Base-by-base conservation (phyloP, 2,888 invertebrate genomes). In the Apamea epomidion region DNA sequence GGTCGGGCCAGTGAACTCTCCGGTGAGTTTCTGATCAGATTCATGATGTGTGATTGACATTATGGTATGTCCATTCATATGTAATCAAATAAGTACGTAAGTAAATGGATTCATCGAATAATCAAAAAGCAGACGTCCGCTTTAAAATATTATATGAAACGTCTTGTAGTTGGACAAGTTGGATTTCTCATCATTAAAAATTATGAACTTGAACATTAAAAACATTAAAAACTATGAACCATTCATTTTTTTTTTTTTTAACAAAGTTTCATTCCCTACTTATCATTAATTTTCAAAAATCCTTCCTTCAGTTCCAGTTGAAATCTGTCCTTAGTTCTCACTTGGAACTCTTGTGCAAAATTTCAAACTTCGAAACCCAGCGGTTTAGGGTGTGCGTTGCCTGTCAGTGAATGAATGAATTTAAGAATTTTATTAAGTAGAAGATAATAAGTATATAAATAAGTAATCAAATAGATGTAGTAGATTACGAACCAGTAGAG, bases 1-100 rank as follows among this genome's bases (percentile, higher is more conserved):
- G 88, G 81, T 84, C 67, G 45, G 85, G 87, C 72, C 85, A 81
- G 69, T 87, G 88, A 86, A 84, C 85, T 86, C 68, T 54, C 8
- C 60, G 69, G 42, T 65, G 86, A 60, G 37, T 64, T 69, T 67
- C 21, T 72, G 51, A 64, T 74, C 6, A 29, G 48, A 25, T 37
- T 73, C 18, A 10, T 75, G 54, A 78, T 76, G 51, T 58, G 67
- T 74, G 70, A 76, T 74, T 76, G 76, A 25, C 25, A 42, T 25
- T 54, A 29, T n/a, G 2, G 29, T 51, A 21, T n/a, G 5, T 37
- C 21, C 2, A 10, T 32, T 4, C 25, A 12, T 37, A 65, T 21
- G 6, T 68, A 42, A n/a, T n/a, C 5, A 18, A 45, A n/a, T 45
- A 18, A 0, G 12, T 32, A 65, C 12, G 10, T 64, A 21, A 18